Evolutionary conservation across 2,888 invertebrate species (phyloP).

Genomic region (Beris chalybata): DNA sequence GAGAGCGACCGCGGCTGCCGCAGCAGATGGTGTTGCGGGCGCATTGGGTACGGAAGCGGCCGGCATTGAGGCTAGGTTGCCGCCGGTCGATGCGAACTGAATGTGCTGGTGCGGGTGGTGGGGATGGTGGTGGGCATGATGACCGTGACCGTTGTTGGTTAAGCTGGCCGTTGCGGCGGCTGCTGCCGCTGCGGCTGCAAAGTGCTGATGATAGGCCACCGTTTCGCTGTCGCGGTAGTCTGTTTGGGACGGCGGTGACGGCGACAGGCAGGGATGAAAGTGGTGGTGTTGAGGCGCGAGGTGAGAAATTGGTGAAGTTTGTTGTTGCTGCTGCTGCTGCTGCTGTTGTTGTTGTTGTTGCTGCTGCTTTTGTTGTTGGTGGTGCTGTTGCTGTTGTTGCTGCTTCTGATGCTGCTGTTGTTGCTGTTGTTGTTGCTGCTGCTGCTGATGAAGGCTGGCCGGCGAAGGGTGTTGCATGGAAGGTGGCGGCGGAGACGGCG

Average conservation of each 20-base stretch:
- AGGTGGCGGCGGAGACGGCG: conserved; percentile 35
- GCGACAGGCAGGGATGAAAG: conserved; percentile 41
- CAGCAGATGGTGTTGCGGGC: conserved; percentile 36
- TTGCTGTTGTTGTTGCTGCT: conserved; percentile 47
- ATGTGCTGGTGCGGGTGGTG: conserved; percentile 60
- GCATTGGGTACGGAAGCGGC: conserved; percentile 35
- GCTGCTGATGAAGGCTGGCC: conserved; percentile 10
- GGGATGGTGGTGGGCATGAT: conserved; percentile 46
- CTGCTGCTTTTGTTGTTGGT: conserved; percentile 35
- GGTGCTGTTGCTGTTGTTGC: conserved; percentile 31
- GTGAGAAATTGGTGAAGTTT: conserved; percentile 14
- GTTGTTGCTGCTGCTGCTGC: not conserved
- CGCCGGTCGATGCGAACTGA: conserved; percentile 47
- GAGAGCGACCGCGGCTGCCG: conserved; percentile 35
- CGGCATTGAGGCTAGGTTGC: conserved; percentile 36
- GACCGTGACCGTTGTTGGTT: conserved; percentile 16
- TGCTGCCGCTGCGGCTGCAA: conserved; percentile 33
- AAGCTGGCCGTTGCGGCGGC: conserved; percentile 9
- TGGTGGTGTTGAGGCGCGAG: conserved; percentile 26
- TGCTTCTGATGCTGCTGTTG: conserved; percentile 39
- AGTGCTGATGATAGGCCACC: conserved; percentile 29
- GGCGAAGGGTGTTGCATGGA: conserved; percentile 16
- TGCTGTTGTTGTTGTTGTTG: conserved; percentile 30
- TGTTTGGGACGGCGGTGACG: conserved; percentile 38
- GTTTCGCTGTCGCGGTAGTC: conserved; percentile 39